Conservation (phyloP, 1,140 invertebrate genomes). For the Trichogramma pretiosum region DNA sequence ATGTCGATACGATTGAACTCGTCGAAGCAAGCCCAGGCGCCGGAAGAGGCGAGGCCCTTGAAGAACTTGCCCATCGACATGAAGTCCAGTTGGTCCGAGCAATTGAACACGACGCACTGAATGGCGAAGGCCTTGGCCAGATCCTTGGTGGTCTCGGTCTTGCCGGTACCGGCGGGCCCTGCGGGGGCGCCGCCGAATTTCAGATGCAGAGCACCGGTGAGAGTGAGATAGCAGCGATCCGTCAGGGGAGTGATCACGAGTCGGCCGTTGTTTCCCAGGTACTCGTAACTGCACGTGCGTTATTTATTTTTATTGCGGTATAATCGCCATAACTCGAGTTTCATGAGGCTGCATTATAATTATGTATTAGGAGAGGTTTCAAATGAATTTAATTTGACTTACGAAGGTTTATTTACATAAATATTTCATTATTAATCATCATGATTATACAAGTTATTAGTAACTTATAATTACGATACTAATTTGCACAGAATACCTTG, state of each 20-base stretch:
- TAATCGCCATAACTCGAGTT: too few species aligned
- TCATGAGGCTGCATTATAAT: too few species aligned
- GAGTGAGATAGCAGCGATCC: conserved; percentile 60
- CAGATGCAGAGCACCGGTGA: conserved; percentile 60
- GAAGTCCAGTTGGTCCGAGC: conserved; percentile 64
- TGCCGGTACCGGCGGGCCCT: conserved; percentile 67
- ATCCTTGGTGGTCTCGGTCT: conserved; percentile 70
- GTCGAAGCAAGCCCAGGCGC: conserved; percentile 70
- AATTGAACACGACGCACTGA: conserved; percentile 71
- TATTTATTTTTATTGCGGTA: too few species aligned
- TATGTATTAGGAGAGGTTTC: too few species aligned
- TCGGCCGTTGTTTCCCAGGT: conserved; percentile 57
- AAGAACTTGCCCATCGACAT: conserved; percentile 63
- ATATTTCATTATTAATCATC: too few species aligned
- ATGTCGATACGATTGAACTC: conserved; percentile 70
- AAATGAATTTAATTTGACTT: too few species aligned
- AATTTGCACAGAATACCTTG: too few species aligned
- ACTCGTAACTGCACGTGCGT: conserved; percentile 55
- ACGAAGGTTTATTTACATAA: too few species aligned
- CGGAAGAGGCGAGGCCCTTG: conserved; percentile 52
- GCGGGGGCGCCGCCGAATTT: conserved; percentile 66
- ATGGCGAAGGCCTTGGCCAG: conserved; percentile 65
- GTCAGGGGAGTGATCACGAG: conserved; percentile 77
- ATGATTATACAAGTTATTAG: too few species aligned
- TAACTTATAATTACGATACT: too few species aligned